Evolutionary conservation across 2,797 vertebrate species (phyloP).

Genomic region (Chrosomus eos): DNA sequence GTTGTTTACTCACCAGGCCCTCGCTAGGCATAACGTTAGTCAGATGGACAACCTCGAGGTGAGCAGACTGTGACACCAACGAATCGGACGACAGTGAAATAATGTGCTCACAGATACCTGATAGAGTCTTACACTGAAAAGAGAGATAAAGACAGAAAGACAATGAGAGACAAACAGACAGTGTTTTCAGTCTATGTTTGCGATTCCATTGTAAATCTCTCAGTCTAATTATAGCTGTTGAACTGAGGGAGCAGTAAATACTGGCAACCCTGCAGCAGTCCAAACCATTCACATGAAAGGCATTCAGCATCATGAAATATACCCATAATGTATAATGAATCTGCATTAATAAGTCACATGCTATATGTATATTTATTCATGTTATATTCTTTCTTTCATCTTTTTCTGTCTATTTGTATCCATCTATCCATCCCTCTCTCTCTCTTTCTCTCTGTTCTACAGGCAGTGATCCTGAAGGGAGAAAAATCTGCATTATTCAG

Average conservation of each 20-base stretch:
- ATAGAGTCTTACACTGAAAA: conserved; percentile 59
- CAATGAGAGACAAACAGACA: neutral
- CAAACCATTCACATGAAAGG: neutral
- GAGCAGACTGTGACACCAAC: conserved; percentile 79
- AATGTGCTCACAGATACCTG: conserved; percentile 81
- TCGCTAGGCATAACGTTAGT: conserved; percentile 77
- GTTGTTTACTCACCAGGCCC: conserved; percentile 77
- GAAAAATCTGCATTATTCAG: conserved; percentile 63
- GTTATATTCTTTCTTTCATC: neutral
- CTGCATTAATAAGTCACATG: neutral
- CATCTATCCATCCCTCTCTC: neutral
- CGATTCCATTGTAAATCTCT: neutral
- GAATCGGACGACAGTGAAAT: conserved; percentile 82
- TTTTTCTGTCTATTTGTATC: conserved; percentile 7
- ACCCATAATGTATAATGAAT: conserved; percentile 20
- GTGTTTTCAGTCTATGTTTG: neutral
- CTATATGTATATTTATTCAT: conserved; percentile 14
- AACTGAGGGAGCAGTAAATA: neutral
- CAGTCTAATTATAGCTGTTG: conserved; percentile 16
- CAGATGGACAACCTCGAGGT: conserved; percentile 78
- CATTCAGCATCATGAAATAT: conserved; percentile 8
- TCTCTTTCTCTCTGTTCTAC: conserved; percentile 42
- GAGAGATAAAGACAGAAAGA: conserved; percentile 35
- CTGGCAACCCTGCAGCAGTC: neutral
- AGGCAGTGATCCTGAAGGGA: conserved; percentile 52